Evolutionary conservation across 2,888 invertebrate genomes (phyloP), one percentile per base, ranked within the genome.

Genomic region (Drosophila algonquin): DNA sequence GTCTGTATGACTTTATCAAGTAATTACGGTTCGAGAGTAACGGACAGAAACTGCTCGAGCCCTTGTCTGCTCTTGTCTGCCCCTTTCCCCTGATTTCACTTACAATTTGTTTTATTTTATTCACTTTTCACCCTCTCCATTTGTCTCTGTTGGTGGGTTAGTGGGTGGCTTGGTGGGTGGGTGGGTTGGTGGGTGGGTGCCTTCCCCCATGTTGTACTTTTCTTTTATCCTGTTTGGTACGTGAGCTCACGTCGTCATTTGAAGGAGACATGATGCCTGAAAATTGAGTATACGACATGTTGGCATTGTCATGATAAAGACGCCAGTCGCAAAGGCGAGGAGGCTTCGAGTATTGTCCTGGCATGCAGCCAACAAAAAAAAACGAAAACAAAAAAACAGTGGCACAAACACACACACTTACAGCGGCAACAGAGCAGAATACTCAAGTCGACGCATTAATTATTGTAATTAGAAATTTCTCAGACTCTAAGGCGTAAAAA

Each of bases 261-360:
- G 74, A 35, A 55, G 73, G 58, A 73, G 74, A 65, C 74, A 73
- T 73, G 74, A 63, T 65, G 59, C 75, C 75, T 87, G 58, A 50
- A 73, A 82, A 82, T 82, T 82, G 71, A 86, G 78, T 86, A 82
- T 85, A 82, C 82, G 86, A 73, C 75, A 80, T 81, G 75, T 70
- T 80, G 88, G 57, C 67, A 75, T 71, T 86, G 81, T 72, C 73
- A 54, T 40, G 75, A 74, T 72, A 54, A 73, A 58, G 58, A 74
- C 51, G 72, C 47, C 73, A 53, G 61, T 18, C 65, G 44, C 30
- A 52, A 53, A 35, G 64, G 48, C 24, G 48, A 40, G 55, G 63
- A 40, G 55, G 63, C 73, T 46, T 70, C 73, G 51, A 14, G 72
- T 63, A 72, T 72, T 70, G 56, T 63, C 48, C 70, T 58, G 70